Evolutionary conservation across 2,113 vertebrate genomes (phyloP), one percentile per base, ranked within the genome.

Genomic region (Strigops habroptila): DNA sequence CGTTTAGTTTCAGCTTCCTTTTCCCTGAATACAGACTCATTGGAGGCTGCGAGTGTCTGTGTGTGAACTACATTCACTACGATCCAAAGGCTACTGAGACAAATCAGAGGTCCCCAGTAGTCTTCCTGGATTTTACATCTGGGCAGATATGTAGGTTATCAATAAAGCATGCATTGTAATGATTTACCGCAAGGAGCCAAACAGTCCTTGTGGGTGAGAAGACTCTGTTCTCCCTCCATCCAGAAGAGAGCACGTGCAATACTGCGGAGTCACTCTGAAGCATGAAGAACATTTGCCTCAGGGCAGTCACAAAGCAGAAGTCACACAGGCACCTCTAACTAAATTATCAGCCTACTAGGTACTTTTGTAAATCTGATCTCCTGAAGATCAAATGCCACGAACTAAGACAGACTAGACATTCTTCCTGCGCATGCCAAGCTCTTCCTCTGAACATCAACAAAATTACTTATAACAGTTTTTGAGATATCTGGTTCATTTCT

Each of bases 31-130:
- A 28, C 8, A 7, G 16, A 11, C 24, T 16, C 5, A 4, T 4
- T 12, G 18, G 37, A 25, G 28, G 18, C 28, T 62, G 25, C 22
- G 15, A 37, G 21, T 12, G 10, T 10, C 3, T 4, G 31, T 21
- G 4, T 9, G 5, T 2, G 10, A 53, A 5, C 23, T 11, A 0
- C 3, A 6, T 33, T 88, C 46, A 14, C 16, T 14, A 31, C 15
- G 9, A 17, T 37, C 11, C 37, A 75, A 52, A 70, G 24, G 13
- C 18, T 18, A 0, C 3, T 31, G 49, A 77, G 23, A 18, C 5
- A 62, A 65, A 74, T 13, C n/a, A 62, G 46, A 71, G 33, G 30
- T 39, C 30, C 7, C 12, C n/a, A n/a, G 7, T 3, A 49, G 21
- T 22, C 63, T 52, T 14, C 12, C 9, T 18, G 30, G 17, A 37